These are phyloP conservation scores for Chrysemys picta DNA, from an alignment of 2,113 vertebrate genomes.

Conservation along the genomic window DNA sequence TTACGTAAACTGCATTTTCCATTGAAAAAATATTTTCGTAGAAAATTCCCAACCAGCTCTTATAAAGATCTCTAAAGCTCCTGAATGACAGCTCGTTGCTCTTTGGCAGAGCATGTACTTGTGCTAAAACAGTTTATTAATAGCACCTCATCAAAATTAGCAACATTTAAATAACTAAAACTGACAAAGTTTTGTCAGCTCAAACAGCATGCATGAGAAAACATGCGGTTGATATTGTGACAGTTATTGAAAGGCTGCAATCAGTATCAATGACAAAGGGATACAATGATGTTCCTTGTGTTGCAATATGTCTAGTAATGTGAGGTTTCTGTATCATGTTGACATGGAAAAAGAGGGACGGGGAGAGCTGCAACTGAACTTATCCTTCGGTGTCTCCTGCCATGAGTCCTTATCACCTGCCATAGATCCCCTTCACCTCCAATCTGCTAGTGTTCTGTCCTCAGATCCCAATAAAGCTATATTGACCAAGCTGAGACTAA, in stretches of 20 bases:
- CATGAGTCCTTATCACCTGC: background rate
- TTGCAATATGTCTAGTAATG: background rate
- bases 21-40: background rate
- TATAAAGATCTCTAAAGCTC: background rate
- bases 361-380: background rate
- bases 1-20: background rate
- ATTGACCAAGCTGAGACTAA: background rate
- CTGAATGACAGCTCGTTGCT: background rate
- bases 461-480: background rate
- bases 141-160: background rate
- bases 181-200: slow-evolving; percentile 13
- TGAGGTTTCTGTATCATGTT: background rate
- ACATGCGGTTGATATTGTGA: background rate
- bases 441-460: background rate
- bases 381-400: background rate
- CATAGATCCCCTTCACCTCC: background rate
- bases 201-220: background rate
- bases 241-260: background rate
- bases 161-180: background rate
- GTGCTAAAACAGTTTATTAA: background rate
- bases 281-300: background rate
- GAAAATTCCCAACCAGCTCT: background rate
- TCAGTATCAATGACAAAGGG: background rate
- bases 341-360: background rate
- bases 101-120: background rate